A percentile compares a stretch with the other conserved stretches of the same genome.
These are phyloP conservation scores for Xyrauchen texanus DNA, from an alignment of 2,113 vertebrate genomes.

Conservation along the genomic window DNA sequence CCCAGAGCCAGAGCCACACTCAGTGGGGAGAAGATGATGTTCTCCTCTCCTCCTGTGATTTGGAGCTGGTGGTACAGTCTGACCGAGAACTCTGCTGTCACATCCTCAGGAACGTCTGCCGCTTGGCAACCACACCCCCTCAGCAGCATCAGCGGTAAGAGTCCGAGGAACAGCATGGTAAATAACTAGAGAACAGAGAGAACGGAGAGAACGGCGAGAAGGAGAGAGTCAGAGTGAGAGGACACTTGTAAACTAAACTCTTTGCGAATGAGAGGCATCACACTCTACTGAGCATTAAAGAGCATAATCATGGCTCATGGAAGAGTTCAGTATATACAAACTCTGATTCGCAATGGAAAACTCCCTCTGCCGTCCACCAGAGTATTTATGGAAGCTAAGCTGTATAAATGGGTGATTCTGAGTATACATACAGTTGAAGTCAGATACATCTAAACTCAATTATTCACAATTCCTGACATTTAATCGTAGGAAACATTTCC, in stretches of 20 bases:
- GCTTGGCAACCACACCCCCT: conserved; percentile 73
- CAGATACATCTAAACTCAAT: no score
- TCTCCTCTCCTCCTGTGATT: conserved; percentile 84
- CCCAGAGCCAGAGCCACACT: conserved; percentile 87
- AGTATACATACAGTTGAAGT: no score
- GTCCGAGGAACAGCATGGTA: conserved; percentile 81
- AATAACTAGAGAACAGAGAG: conserved; percentile 31
- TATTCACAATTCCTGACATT: no score
- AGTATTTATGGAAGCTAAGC: no score
- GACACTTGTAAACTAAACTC: not conserved
- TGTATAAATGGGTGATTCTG: no score
- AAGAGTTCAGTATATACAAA: not conserved
- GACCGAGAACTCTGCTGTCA: conserved; percentile 86
- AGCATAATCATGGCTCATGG: no score
- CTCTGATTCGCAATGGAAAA: no score
- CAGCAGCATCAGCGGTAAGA: conserved; percentile 79
- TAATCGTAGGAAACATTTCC: no score
- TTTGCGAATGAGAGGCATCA: not conserved
- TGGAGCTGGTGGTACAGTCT: conserved; percentile 90
- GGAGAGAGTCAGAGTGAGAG: not conserved
- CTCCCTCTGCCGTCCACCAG: no score
- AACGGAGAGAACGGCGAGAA: conserved; percentile 37
- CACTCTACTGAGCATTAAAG: not conserved
- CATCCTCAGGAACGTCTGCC: conserved; percentile 81
- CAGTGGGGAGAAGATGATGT: conserved; percentile 93